Base-by-base conservation (phyloP, 2,888 invertebrate species). In the Crocallis elinguaria region DNA sequence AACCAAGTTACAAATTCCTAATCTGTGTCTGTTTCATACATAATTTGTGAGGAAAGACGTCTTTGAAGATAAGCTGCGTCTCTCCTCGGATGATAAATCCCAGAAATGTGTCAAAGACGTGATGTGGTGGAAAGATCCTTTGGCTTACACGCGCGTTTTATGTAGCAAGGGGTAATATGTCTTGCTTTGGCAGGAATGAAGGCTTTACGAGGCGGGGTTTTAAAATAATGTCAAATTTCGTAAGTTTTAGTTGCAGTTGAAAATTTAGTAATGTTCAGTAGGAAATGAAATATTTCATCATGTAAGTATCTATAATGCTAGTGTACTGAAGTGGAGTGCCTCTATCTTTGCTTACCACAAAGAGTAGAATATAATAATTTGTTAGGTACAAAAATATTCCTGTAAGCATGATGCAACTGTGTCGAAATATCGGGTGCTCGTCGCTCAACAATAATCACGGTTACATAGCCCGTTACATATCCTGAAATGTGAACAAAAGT, bases 81-180 rank as follows among this genome's bases (percentile, higher is more conserved):
- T 42, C 11, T 41, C 27, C 21, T n/a, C n/a, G 37, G 53, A 38
- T 51, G 39, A 50, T 60, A 56, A 56, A 60, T 56, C 56, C 35
- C 39, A 41, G 53, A 56, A 48, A 56, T 56, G 56, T 56, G 60
- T 49, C 60, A 53, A 56, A 60, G 45, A 60, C 60, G 60, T 56
- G 56, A 50, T 37, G 44, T 43, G 36, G 30, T 36, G 42, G 33
- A 32, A 42, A 49, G 36, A 55, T 46, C 41, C 30, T 48, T 49
- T 38, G 46, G 39, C 35, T 48, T 27, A 37, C 13, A 35, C 35
- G 12, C 42, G 27, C 27, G 37, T 45, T 48, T 38, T 48, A 43
- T 33, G 19, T 29, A 35, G 33, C 21, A 33, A 21, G 13, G 16
- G 36, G 39, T 37, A 44, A 32, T 41, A 37, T 42, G 32, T 42